Percentiles rank a stretch among this genome's conserved stretches.
Conservation (phyloP, 2,888 invertebrate genomes). For the Euphydryas editha region DNA sequence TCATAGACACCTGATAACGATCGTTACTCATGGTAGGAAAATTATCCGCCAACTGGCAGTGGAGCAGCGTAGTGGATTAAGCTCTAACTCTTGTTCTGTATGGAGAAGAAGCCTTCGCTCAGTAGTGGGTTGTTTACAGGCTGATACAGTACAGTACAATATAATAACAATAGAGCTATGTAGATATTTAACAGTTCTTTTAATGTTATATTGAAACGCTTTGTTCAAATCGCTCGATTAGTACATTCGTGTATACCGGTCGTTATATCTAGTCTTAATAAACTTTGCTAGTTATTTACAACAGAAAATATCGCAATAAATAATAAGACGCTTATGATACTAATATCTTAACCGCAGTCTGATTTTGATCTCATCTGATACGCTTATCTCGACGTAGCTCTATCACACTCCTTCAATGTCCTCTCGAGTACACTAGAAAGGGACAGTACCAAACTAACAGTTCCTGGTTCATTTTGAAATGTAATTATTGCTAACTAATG, state of each 20-base stretch:
- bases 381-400: constrained; percentile 65
- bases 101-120: too few species aligned
- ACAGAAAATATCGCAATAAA: constrained; percentile 61
- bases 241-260: background rate
- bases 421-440: constrained; percentile 50
- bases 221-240: background rate
- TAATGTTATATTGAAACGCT: background rate
- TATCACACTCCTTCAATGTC: constrained; percentile 61
- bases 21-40: too few species aligned
- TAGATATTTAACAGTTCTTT: too few species aligned
- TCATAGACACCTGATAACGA: too few species aligned
- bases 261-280: constrained; percentile 23
- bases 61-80: too few species aligned
- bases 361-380: constrained; percentile 73
- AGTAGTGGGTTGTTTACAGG: too few species aligned
- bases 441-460: constrained; percentile 48
- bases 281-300: constrained; percentile 6
- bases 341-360: constrained; percentile 62
- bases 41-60: too few species aligned
- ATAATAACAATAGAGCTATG: too few species aligned
- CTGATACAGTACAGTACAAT: too few species aligned
- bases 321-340: constrained; percentile 69
- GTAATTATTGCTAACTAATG: constrained; percentile 70
- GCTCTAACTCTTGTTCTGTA: too few species aligned
- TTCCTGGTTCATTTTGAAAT: constrained; percentile 60